phyloP scores from a whole-genome alignment of 2,888 invertebrate species.

The Trachelus iudaicus region DNA sequence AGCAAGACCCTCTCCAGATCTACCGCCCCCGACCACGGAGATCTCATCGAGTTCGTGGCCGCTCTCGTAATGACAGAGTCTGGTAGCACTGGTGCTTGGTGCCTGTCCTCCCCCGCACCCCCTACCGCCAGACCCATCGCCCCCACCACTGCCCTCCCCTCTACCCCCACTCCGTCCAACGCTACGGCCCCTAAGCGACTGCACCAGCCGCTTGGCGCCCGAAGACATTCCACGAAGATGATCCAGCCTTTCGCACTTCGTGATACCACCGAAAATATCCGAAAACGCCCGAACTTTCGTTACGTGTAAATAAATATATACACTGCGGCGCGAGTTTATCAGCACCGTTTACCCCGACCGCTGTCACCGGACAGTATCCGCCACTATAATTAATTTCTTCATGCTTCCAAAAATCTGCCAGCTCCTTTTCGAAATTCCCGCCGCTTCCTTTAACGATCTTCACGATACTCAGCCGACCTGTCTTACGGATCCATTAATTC shows the following conservation, averaged over 20 bases:
- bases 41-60: slow-evolving; percentile 68
- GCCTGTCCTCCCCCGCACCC: slow-evolving; percentile 50
- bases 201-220: slow-evolving; percentile 65
- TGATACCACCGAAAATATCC: neutral
- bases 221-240: slow-evolving; percentile 65
- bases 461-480: neutral
- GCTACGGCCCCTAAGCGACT: slow-evolving; percentile 64
- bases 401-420: neutral
- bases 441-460: neutral
- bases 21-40: slow-evolving; percentile 64
- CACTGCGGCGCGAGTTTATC: neutral
- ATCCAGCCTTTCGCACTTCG: slow-evolving; percentile 58
- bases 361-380: neutral
- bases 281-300: neutral
- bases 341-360: neutral
- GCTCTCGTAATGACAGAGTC: slow-evolving; percentile 62
- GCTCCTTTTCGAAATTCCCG: neutral
- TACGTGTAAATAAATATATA: neutral
- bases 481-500: neutral
- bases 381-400: neutral
- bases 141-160: slow-evolving; percentile 36
- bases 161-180: slow-evolving; percentile 31
- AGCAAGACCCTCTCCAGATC: slow-evolving; percentile 53
- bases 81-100: slow-evolving; percentile 59
- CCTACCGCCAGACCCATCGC: slow-evolving; percentile 45